Conservation (phyloP, 2,113 vertebrate species). For the Cynopterus brachyotis region DNA sequence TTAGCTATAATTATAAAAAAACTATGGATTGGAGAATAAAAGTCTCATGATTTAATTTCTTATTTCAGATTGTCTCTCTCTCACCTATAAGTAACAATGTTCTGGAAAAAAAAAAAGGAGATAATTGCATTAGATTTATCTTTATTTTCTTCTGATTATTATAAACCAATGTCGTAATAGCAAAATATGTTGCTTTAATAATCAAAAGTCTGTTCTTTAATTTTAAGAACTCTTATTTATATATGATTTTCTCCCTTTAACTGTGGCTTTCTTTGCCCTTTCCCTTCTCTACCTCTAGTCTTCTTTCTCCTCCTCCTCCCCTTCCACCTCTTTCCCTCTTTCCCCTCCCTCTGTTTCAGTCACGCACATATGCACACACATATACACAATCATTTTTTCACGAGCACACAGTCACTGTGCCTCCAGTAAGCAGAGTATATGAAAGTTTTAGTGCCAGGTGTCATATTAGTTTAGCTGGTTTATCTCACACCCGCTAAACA, state of each 20-base stretch:
- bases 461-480: not conserved
- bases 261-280: not conserved
- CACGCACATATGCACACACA: not conserved
- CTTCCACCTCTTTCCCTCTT: not conserved
- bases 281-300: not conserved
- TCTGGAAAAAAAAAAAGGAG: not conserved
- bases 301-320: not conserved
- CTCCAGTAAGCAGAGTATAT: not conserved
- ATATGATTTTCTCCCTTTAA: not conserved
- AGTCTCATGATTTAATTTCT: not conserved
- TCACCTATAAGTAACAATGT: not conserved
- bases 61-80: not conserved
- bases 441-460: not conserved
- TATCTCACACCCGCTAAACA: not conserved
- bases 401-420: not conserved
- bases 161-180: not conserved
- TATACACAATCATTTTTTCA: no score
- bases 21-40: not conserved
- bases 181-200: not conserved
- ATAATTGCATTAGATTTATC: not conserved
- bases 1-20: not conserved
- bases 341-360: not conserved
- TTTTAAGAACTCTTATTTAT: not conserved
- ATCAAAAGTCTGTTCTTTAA: not conserved
- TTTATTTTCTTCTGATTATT: not conserved